Evolutionary conservation across 2,888 invertebrate species (phyloP), one percentile per base, ranked within the genome.

Genomic region (Hypsopygia costalis): DNA sequence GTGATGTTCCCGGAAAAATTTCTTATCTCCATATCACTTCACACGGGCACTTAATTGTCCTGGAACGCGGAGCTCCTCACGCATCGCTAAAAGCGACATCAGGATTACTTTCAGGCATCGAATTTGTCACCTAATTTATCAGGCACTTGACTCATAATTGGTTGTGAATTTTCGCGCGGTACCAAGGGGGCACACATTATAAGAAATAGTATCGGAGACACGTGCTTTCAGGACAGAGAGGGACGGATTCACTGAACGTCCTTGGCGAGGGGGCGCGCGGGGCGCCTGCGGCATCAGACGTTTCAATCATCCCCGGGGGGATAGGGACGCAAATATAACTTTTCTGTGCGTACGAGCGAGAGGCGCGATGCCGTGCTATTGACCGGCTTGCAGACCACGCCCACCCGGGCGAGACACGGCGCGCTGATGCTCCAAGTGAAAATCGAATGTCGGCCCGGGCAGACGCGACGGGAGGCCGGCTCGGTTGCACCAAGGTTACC

Each of bases 171-270:
- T 85, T 85, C 80, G 80, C 85, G 82, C 86, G 86, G 66, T 62
- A 78, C 81, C 67, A 81, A 66, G 77, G 80, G 81, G 81, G 78
- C 83, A 86, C 85, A 86, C 87, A 87, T 86, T 85, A 85, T 86
- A 79, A 77, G 83, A 77, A 85, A 85, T 86, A 81, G 85, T 83
- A 85, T 79, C 80, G 74, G 80, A 67, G 81, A 82, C 88, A 87
- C 88, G 88, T 88, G 88, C 86, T 87, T 77, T 82, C 86, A 81
- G 82, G 81, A 81, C 87, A 83, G 87, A 87, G 86, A 81, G 85
- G 87, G 87, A 88, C 87, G 87, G 87, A 88, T 87, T 87, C 87
- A 88, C 87, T 88, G 86, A 86, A 86, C 86, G 88, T 87, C 87
- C 88, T 87, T 87, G 87, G 83, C 73, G 74, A 73, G 81, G 85